Conservation (phyloP, 2,797 vertebrate species). For the Nyctalus aviator region DNA sequence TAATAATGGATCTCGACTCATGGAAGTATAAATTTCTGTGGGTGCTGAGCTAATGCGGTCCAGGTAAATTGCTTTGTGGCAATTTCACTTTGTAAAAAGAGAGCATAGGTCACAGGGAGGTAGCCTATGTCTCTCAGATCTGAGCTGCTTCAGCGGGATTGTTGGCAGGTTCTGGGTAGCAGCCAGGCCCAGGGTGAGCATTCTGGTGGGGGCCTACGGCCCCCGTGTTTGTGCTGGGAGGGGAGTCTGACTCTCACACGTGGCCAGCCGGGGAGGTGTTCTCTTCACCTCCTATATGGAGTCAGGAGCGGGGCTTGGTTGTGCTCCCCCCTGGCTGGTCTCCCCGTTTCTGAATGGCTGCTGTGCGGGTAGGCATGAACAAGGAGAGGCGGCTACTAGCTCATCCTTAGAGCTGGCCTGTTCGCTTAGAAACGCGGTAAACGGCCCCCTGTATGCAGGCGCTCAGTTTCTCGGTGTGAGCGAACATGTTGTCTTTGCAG, state of each 20-base stretch:
- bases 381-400: neutral
- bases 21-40: slow-evolving; percentile 57
- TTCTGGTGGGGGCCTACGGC: neutral
- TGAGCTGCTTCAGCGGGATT: slow-evolving; percentile 41
- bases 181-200: neutral
- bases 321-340: neutral
- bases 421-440: neutral
- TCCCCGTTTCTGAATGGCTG: slow-evolving; percentile 30
- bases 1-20: slow-evolving; percentile 51
- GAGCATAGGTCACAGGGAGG: neutral
- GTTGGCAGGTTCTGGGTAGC: neutral
- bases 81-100: slow-evolving; percentile 54
- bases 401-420: neutral
- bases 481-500: neutral
- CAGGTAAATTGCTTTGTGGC: slow-evolving; percentile 70
- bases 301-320: neutral
- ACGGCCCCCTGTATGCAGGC: neutral
- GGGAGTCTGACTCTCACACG: neutral
- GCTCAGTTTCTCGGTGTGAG: neutral
- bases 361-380: neutral
- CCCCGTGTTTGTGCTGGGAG: neutral
- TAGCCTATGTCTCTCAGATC: neutral
- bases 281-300: neutral
- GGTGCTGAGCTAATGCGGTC: slow-evolving; percentile 36
- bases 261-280: neutral